A percentile compares a stretch with the other conserved stretches of the same genome.
Conservation (phyloP, 2,888 invertebrate species). For the Drosophila aldrichi region DNA sequence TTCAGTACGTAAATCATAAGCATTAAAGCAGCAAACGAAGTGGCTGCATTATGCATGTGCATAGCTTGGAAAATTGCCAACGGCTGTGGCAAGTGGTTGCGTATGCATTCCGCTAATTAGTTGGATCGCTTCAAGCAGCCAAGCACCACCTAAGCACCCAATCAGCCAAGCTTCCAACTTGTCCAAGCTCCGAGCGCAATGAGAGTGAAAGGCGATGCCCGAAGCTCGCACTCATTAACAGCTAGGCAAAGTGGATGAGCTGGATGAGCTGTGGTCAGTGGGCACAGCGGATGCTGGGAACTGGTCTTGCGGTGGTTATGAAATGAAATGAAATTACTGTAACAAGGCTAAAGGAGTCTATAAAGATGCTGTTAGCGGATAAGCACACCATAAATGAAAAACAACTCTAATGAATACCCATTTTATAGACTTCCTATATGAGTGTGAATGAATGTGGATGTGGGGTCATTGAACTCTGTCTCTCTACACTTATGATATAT, state of each 20-base stretch:
- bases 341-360: conserved; percentile 47
- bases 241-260: conserved; percentile 42
- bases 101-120: conserved; percentile 69
- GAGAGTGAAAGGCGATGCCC: conserved; percentile 16
- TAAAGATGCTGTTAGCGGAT: conserved; percentile 56
- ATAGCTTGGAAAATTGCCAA: conserved; percentile 58
- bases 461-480: conserved; percentile 7
- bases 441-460: too few relatives aligned
- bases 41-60: conserved; percentile 72
- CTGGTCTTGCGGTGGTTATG: conserved; percentile 40
- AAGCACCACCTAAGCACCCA: not conserved
- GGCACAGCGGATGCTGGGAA: conserved; percentile 45
- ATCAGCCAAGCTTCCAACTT: conserved; percentile 3
- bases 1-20: conserved; percentile 74
- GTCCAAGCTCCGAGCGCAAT: conserved; percentile 2
- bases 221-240: conserved; percentile 9
- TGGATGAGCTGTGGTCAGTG: conserved; percentile 23
- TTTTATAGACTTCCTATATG: conserved; percentile 42
- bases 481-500: conserved; percentile 25
- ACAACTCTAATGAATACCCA: conserved; percentile 36
- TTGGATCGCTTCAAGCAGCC: conserved; percentile 54
- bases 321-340: conserved; percentile 29
- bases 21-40: conserved; percentile 51
- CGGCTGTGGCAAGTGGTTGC: conserved; percentile 21
- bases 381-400: conserved; percentile 47